These are phyloP conservation scores for Sinocyclocheilus anophthalmus DNA, from an alignment of 2,113 vertebrate species.

Conservation along the genomic window DNA sequence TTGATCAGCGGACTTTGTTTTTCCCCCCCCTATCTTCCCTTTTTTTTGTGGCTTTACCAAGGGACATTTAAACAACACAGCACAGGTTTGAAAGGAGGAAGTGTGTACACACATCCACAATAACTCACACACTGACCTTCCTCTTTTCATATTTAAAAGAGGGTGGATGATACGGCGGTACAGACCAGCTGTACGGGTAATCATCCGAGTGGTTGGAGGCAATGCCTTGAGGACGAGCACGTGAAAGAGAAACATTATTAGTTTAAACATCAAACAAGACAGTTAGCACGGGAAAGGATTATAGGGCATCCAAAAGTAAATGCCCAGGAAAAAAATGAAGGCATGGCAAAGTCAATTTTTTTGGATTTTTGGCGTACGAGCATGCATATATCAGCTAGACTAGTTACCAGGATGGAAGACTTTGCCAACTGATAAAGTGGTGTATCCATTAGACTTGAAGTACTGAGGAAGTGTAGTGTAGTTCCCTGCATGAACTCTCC, in stretches of 20 bases:
- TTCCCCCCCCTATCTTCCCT: too few relatives aligned
- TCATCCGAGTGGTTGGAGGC: conserved; percentile 92
- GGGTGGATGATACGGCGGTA: conserved; percentile 90
- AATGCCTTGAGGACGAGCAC: conserved; percentile 76
- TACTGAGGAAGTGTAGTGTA: conserved; percentile 80
- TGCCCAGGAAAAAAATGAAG: too few relatives aligned
- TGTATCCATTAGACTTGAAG: conserved; percentile 88
- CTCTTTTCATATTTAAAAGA: conserved; percentile 86
- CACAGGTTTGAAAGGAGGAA: not conserved
- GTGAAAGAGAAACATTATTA: conserved; percentile 1
- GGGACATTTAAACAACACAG: not conserved
- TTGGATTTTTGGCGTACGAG: too few relatives aligned
- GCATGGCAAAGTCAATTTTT: too few relatives aligned
- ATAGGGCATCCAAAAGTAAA: too few relatives aligned
- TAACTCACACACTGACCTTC: conserved; percentile 69
- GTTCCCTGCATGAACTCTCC: too few relatives aligned
- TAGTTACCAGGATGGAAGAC: too few relatives aligned
- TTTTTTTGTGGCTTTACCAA: not conserved
- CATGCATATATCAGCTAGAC: too few relatives aligned
- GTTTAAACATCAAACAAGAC: not conserved
- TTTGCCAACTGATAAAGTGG: conserved; percentile 82
- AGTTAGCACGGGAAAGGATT: too few relatives aligned
- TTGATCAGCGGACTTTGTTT: too few relatives aligned
- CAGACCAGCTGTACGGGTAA: conserved; percentile 94
- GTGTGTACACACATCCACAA: not conserved